Conservation (phyloP, 37 sponge, comb jelly and placozoan species). For the Chondrosia reniformis region DNA sequence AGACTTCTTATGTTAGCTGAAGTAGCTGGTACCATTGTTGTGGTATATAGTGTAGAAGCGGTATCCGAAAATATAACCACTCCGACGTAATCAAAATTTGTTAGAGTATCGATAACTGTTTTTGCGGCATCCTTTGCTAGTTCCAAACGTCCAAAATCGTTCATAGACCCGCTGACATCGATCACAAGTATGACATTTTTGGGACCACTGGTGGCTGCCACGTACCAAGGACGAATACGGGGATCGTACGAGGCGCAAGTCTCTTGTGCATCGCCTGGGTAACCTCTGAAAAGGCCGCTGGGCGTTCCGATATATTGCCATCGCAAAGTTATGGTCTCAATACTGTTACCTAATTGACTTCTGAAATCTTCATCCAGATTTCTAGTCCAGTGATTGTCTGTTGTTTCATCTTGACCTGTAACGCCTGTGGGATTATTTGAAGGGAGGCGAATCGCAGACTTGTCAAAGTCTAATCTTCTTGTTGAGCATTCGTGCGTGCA, state of each 20-base stretch:
- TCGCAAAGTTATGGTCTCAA: conserved; percentile 1
- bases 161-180: conserved; percentile 17
- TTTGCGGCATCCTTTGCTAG: conserved; percentile 4
- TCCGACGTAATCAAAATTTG: background rate
- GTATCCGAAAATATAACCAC: background rate
- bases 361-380: background rate
- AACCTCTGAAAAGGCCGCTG: background rate
- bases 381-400: conserved; percentile 12
- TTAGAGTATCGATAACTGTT: conserved; percentile 4
- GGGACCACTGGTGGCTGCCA: conserved; percentile 37
- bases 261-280: background rate
- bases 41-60: background rate
- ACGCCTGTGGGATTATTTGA: background rate
- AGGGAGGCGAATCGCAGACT: background rate
- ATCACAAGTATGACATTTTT: conserved; percentile 23
- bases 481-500: background rate
- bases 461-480: background rate
- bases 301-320: conserved; percentile 27
- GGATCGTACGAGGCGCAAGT: conserved; percentile 26
- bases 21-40: background rate
- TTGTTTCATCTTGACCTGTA: background rate
- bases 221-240: conserved; percentile 44
- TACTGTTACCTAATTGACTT: too few relatives aligned
- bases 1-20: background rate
- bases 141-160: background rate